Evolutionary conservation across 2,888 invertebrate genomes (phyloP).

Genomic region (Mesopsocus fuscifrons): DNA sequence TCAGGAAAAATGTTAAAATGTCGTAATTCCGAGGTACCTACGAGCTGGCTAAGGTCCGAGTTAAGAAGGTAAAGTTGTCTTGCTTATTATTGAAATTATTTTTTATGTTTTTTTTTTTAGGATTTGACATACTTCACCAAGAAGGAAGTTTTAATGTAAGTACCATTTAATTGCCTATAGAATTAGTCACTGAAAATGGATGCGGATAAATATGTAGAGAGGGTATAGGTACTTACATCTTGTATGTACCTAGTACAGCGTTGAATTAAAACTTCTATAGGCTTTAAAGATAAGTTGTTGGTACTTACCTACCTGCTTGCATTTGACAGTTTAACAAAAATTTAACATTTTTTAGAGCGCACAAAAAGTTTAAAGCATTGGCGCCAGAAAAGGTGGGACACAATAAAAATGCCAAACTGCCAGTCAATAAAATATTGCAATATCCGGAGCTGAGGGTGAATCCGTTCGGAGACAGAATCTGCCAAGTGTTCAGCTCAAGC

Average conservation of each 20-base stretch:
- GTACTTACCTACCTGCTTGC: too few relatives aligned
- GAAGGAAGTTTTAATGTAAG: conserved; percentile 81
- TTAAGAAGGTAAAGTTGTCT: neutral
- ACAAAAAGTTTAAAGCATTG: conserved; percentile 72
- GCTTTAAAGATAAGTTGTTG: too few relatives aligned
- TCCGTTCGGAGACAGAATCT: conserved; percentile 81
- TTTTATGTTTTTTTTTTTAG: conserved; percentile 30
- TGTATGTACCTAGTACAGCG: too few relatives aligned
- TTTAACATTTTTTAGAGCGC: conserved; percentile 41
- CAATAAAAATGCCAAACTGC: conserved; percentile 68
- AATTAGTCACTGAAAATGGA: conserved; percentile 10
- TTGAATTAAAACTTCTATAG: too few relatives aligned
- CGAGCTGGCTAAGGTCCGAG: neutral
- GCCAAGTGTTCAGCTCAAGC: conserved; percentile 76
- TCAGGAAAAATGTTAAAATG: too few relatives aligned
- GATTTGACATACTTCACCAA: conserved; percentile 87
- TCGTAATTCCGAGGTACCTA: too few relatives aligned
- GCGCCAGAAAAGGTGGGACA: conserved; percentile 81
- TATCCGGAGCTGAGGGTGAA: conserved; percentile 79
- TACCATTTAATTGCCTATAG: conserved; percentile 19
- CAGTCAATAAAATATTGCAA: conserved; percentile 64
- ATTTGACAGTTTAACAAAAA: conserved; percentile 10
- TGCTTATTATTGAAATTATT: conserved; percentile 8
- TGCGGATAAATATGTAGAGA: too few relatives aligned
- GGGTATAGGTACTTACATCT: too few relatives aligned